phyloP scores from a whole-genome alignment of 1,140 invertebrate genomes.

The Samia ricini region DNA sequence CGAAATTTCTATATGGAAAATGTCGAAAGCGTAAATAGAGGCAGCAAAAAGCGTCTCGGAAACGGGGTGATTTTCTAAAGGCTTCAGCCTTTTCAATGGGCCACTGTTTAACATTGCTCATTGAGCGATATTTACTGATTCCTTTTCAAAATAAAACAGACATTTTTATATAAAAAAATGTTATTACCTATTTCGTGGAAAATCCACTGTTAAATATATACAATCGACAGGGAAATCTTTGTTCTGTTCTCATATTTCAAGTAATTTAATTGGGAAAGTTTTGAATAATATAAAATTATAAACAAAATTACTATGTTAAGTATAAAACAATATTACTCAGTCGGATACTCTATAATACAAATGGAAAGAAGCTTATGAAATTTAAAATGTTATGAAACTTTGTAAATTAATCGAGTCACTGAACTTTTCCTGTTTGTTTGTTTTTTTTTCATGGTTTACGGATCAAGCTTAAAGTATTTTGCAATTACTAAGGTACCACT shows the following conservation, averaged over 20 bases:
- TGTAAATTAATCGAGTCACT: not conserved
- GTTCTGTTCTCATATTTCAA: not conserved
- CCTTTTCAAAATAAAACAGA: constrained; percentile 45
- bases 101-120: constrained; percentile 67
- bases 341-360: not conserved
- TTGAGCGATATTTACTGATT: constrained; percentile 63
- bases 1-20: constrained; percentile 70
- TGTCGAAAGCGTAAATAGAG: constrained; percentile 67
- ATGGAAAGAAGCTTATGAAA: not conserved
- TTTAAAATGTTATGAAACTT: not conserved
- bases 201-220: not conserved
- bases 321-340: not conserved
- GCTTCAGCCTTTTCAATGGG: constrained; percentile 65
- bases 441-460: too few species aligned
- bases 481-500: too few species aligned
- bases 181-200: constrained; percentile 13
- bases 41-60: constrained; percentile 61
- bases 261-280: not conserved
- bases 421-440: too few species aligned
- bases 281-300: not conserved
- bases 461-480: too few species aligned
- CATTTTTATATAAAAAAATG: constrained; percentile 29
- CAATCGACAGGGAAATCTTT: not conserved
- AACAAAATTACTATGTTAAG: not conserved
- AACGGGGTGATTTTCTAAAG: constrained; percentile 72